Percentiles rank a stretch among this genome's conserved stretches.
These are phyloP conservation scores for Enteromius unitaeniatus DNA, from an alignment of 2,797 vertebrate genomes.

Conservation along the genomic window DNA sequence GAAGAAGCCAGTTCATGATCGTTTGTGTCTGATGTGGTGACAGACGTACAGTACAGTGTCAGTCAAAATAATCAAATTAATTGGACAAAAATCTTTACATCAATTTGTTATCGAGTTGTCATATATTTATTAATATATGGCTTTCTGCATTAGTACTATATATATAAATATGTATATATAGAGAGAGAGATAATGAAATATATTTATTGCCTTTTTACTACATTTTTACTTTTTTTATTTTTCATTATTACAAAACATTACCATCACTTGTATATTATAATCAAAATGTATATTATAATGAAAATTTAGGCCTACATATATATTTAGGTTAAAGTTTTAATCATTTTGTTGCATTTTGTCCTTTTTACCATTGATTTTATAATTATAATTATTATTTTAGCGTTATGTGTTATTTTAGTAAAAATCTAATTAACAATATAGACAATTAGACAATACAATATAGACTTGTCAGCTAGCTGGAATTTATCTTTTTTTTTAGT, in stretches of 20 bases:
- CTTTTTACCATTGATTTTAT: neutral
- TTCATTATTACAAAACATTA: neutral
- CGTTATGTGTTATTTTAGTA: neutral
- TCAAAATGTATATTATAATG: neutral
- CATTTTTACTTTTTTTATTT: too few species aligned
- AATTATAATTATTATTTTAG: too few species aligned
- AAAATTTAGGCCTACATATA: neutral
- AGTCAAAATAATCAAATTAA: neutral
- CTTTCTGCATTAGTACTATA: neutral
- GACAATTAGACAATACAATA: too few species aligned
- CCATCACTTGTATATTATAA: neutral
- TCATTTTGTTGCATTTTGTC: neutral
- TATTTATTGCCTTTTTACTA: too few species aligned
- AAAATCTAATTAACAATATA: too few species aligned
- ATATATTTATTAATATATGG: neutral
- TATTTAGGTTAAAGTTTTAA: neutral
- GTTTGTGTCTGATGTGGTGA: neutral
- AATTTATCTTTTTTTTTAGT: neutral
- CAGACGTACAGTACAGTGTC: neutral
- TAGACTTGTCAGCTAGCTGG: neutral
- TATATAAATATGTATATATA: neutral
- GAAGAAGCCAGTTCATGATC: slow-evolving; percentile 49
- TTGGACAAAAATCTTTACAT: neutral
- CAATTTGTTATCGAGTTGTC: neutral
- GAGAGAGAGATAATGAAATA: too few species aligned